Percentiles rank a stretch among this genome's conserved stretches.
These are phyloP conservation scores for Otocyon megalotis DNA, from an alignment of 2,113 vertebrate genomes.

Conservation along the genomic window DNA sequence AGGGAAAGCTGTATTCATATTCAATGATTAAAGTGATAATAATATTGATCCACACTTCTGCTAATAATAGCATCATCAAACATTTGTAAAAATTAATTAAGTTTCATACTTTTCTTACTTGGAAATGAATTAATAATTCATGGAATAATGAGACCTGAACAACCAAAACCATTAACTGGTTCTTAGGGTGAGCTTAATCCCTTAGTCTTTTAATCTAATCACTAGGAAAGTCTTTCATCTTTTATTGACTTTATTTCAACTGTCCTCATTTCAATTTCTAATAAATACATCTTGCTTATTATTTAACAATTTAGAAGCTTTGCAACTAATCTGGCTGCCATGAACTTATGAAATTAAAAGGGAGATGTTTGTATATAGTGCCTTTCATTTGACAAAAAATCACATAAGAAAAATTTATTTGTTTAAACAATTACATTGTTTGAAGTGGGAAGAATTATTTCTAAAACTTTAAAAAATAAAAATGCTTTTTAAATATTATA, in stretches of 20 bases:
- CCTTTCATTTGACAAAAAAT: slow-evolving; percentile 26
- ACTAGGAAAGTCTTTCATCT: slow-evolving; percentile 61
- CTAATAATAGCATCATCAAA: slow-evolving; percentile 64
- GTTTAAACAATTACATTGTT: not conserved
- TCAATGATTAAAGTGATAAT: slow-evolving; percentile 66
- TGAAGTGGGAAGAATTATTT: slow-evolving; percentile 18
- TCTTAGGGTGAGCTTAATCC: slow-evolving; percentile 64
- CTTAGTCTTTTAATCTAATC: slow-evolving; percentile 70
- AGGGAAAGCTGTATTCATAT: slow-evolving; percentile 41
- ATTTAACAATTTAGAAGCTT: slow-evolving; percentile 53
- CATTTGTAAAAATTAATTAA: slow-evolving; percentile 78
- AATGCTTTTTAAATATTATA: not conserved
- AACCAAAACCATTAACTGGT: slow-evolving; percentile 44
- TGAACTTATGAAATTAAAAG: slow-evolving; percentile 44
- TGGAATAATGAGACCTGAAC: slow-evolving; percentile 50
- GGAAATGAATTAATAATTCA: slow-evolving; percentile 74
- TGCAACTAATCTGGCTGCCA: slow-evolving; percentile 29
- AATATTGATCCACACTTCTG: slow-evolving; percentile 72
- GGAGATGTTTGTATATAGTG: not conserved
- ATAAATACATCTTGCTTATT: slow-evolving; percentile 49
- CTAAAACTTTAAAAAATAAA: not conserved
- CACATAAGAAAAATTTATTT: not conserved
- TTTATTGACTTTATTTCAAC: slow-evolving; percentile 63
- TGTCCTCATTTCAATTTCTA: slow-evolving; percentile 58
- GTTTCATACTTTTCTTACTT: slow-evolving; percentile 60